A percentile compares a stretch with the other conserved stretches of the same genome.
Conservation (phyloP, 1,140 invertebrate species). For the Neodiprion virginianus region DNA sequence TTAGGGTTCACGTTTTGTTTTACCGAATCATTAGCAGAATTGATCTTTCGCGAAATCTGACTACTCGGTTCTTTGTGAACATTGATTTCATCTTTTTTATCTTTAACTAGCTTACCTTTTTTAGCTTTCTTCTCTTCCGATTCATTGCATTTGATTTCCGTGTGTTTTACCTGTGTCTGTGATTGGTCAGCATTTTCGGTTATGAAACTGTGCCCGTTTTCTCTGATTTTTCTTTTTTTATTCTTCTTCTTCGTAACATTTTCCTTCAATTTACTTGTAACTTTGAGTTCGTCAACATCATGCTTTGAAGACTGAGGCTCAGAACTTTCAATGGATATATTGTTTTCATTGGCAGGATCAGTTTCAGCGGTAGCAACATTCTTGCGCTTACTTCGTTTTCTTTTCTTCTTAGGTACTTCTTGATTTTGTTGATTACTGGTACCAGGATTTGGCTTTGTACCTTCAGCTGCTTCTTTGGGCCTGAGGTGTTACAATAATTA, state of each 20-base stretch:
- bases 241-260: not conserved
- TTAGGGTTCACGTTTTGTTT: slow-evolving; percentile 20
- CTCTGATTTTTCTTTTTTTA: slow-evolving; percentile 20
- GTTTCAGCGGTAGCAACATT: not conserved
- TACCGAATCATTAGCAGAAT: slow-evolving; percentile 16
- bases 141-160: not conserved
- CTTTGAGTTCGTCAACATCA: slow-evolving; percentile 3
- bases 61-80: slow-evolving; percentile 20
- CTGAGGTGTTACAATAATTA: slow-evolving; percentile 14
- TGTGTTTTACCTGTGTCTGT: not conserved
- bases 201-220: slow-evolving; percentile 8
- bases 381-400: slow-evolving; percentile 33
- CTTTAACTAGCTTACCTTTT: slow-evolving; percentile 15
- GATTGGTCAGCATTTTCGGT: not conserved
- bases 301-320: not conserved
- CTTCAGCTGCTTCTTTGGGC: slow-evolving; percentile 28
- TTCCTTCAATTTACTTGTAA: slow-evolving; percentile 18
- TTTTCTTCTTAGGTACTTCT: slow-evolving; percentile 34
- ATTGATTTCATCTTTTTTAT: slow-evolving; percentile 13
- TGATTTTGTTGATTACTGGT: slow-evolving; percentile 13
- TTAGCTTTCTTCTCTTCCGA: slow-evolving; percentile 1
- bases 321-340: not conserved
- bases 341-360: not conserved
- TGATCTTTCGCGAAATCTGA: not conserved
- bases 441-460: not conserved